Evolutionary conservation across 2,113 vertebrate species (phyloP).

Genomic region (Thamnaconus septentrionalis): DNA sequence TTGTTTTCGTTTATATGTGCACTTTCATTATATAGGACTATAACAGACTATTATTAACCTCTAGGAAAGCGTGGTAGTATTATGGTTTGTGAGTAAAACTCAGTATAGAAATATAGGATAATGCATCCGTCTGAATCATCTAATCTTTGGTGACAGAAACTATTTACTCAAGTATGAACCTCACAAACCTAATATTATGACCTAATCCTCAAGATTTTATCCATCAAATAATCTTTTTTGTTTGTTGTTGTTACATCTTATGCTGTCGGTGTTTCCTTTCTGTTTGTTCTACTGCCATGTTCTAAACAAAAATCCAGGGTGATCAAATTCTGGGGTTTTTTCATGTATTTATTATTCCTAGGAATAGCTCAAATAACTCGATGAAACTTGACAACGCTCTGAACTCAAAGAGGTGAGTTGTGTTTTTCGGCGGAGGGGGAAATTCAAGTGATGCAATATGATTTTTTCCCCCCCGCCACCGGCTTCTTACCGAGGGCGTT

Average conservation of each 20-base stretch:
- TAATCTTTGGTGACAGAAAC: conserved; percentile 60
- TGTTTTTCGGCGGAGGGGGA: conserved; percentile 70
- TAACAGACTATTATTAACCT: conserved; percentile 78
- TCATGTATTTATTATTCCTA: conserved; percentile 99
- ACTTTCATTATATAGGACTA: conserved; percentile 90
- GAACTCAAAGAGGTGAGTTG: conserved; percentile 86
- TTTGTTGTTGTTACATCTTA: conserved; percentile 71
- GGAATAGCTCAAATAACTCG: conserved; percentile 98
- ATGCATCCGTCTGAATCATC: conserved; percentile 53
- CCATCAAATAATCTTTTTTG: conserved; percentile 76
- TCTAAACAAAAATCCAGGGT: conserved; percentile 95
- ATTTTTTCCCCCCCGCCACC: conserved; percentile 65
- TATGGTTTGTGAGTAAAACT: conserved; percentile 77
- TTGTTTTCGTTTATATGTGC: conserved; percentile 84
- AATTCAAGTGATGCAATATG: conserved; percentile 26
- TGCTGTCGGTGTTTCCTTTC: conserved; percentile 69
- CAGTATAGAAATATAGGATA: conserved; percentile 49
- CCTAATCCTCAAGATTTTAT: conserved; percentile 78
- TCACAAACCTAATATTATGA: conserved; percentile 76
- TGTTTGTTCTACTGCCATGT: conserved; percentile 91
- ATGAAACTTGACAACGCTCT: conserved; percentile 97
- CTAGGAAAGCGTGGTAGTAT: conserved; percentile 80
- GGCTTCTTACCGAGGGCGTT: conserved; percentile 87
- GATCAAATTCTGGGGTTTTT: conserved; percentile 94
- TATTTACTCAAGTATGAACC: conserved; percentile 66